phyloP scores from a whole-genome alignment of 2,888 invertebrate species.

The Parascotia fuliginaria region DNA sequence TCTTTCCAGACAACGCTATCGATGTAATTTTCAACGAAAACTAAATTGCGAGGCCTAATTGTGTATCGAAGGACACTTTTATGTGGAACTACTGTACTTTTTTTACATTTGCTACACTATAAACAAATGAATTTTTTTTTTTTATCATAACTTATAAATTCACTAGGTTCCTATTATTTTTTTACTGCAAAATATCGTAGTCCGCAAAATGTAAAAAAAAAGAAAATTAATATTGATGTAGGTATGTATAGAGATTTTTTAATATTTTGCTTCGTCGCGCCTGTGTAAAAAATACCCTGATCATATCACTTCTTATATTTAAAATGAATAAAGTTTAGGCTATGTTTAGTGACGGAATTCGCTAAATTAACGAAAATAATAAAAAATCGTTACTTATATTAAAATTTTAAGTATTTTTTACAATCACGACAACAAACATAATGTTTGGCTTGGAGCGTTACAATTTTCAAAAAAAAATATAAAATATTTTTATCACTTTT shows the following conservation, averaged over 20 bases:
- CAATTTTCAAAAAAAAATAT: not conserved
- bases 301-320: conserved; percentile 77
- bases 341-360: conserved; percentile 66
- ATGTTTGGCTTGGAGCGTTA: conserved; percentile 17
- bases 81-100: conserved; percentile 28
- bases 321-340: conserved; percentile 60
- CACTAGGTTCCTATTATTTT: not conserved
- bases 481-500: no score
- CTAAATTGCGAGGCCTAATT: conserved; percentile 56
- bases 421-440: conserved; percentile 26
- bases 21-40: conserved; percentile 54
- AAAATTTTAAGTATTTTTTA: conserved; percentile 9
- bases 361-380: conserved; percentile 57
- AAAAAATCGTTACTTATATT: conserved; percentile 54
- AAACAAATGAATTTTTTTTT: not conserved
- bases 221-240: conserved; percentile 7
- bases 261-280: conserved; percentile 54
- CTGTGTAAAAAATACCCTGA: conserved; percentile 71
- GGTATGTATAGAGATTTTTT: conserved; percentile 51
- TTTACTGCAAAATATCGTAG: conserved; percentile 1
- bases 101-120: conserved; percentile 14
- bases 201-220: conserved; percentile 13
- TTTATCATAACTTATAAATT: not conserved
- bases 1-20: conserved; percentile 31
- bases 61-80: conserved; percentile 51